Percentiles rank a stretch among this genome's conserved stretches.
Evolutionary conservation across 2,113 vertebrate genomes (phyloP).

Genomic region (Prunella himalayana): DNA sequence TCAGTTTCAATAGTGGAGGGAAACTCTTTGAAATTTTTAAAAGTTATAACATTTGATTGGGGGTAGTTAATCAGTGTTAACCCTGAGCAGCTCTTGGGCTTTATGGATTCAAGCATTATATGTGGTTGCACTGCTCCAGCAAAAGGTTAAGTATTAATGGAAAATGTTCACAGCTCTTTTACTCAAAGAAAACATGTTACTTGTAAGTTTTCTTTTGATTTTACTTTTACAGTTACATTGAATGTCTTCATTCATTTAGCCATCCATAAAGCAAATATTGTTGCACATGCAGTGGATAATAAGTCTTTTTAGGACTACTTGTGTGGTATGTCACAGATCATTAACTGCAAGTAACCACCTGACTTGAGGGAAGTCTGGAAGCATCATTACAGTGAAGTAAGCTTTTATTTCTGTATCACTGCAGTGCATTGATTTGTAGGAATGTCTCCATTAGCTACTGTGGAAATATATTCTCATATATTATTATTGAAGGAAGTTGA

Average conservation of each 20-base stretch:
- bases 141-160: slow-evolving; percentile 88
- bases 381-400: slow-evolving; percentile 90
- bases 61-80: slow-evolving; percentile 74
- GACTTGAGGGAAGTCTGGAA: slow-evolving; percentile 90
- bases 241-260: slow-evolving; percentile 98
- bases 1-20: slow-evolving; percentile 13
- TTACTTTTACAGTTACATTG: slow-evolving; percentile 89
- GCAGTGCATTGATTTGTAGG: slow-evolving; percentile 87
- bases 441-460: slow-evolving; percentile 81
- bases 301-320: slow-evolving; percentile 95
- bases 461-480: slow-evolving; percentile 69
- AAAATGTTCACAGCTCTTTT: slow-evolving; percentile 84
- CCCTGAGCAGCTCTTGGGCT: slow-evolving; percentile 71
- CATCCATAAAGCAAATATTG: slow-evolving; percentile 99
- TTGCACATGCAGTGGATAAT: slow-evolving; percentile 98
- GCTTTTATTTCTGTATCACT: slow-evolving; percentile 88
- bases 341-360: slow-evolving; percentile 94
- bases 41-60: slow-evolving; percentile 56
- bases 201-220: slow-evolving; percentile 88
- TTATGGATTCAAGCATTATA: slow-evolving; percentile 73
- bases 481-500: slow-evolving; percentile 68
- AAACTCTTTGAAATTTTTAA: slow-evolving; percentile 44
- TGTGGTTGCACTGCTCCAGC: slow-evolving; percentile 78
- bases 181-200: slow-evolving; percentile 82
- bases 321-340: slow-evolving; percentile 99